A percentile compares a stretch with the other conserved stretches of the same genome.
Conservation (phyloP, 2,888 invertebrate species). For the Apeira syringaria region DNA sequence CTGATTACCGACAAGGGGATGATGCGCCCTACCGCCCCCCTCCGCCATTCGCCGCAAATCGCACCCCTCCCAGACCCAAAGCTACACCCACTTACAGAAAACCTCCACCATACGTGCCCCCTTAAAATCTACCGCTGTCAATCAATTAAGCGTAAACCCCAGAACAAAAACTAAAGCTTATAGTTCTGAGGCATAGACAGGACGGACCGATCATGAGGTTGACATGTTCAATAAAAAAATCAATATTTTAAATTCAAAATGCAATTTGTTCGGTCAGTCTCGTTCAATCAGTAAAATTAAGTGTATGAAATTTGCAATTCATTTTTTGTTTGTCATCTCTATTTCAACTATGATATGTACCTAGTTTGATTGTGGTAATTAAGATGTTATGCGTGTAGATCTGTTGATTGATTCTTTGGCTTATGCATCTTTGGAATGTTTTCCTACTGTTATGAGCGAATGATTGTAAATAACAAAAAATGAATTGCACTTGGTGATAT, state of each 20-base stretch:
- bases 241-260: too few species aligned
- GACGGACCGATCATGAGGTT: conserved; percentile 4
- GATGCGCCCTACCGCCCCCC: conserved; percentile 95
- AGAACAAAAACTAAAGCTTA: background rate
- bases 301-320: conserved; percentile 15
- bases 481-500: conserved; percentile 8
- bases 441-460: too few species aligned
- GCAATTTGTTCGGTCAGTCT: too few species aligned
- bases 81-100: conserved; percentile 96
- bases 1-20: conserved; percentile 85
- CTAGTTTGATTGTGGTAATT: background rate
- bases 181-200: background rate
- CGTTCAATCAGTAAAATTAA: conserved; percentile 9
- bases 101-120: conserved; percentile 98
- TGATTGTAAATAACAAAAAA: conserved; percentile 13
- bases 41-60: conserved; percentile 90
- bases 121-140: conserved; percentile 85
- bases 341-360: conserved; percentile 1
- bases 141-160: conserved; percentile 10
- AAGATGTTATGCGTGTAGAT: conserved; percentile 7
- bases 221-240: conserved; percentile 1
- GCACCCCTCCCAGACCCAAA: conserved; percentile 91
- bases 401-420: conserved; percentile 1
- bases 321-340: conserved; percentile 20
- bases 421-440: too few species aligned